Evolutionary conservation across 2,888 invertebrate genomes (phyloP).

Genomic region (Mimachlamys varia): DNA sequence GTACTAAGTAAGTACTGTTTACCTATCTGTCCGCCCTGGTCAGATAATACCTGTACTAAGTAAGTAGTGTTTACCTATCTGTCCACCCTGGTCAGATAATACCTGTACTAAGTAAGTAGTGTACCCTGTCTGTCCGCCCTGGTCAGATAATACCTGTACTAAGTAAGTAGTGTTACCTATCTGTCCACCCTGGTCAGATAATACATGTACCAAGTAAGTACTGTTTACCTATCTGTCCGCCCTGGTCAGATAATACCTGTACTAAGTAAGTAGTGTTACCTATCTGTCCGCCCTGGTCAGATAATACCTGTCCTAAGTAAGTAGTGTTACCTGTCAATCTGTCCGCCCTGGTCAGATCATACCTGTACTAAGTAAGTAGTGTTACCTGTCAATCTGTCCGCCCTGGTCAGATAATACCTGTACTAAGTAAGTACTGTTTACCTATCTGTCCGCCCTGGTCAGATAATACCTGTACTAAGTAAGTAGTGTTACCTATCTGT

Average conservation of each 20-base stretch:
- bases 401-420: neutral
- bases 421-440: too few species aligned
- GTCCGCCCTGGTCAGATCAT: neutral
- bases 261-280: too few species aligned
- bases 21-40: conserved; percentile 3
- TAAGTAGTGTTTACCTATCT: too few species aligned
- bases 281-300: neutral
- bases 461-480: neutral
- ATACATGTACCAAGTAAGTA: neutral
- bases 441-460: conserved; percentile 6
- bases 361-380: neutral
- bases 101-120: neutral
- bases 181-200: neutral
- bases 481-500: too few species aligned
- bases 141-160: neutral
- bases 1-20: too few species aligned
- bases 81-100: neutral
- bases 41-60: neutral
- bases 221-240: neutral
- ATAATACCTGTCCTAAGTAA: neutral
- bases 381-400: too few species aligned
- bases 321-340: too few species aligned
- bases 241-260: neutral
- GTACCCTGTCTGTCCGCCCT: neutral
- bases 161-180: too few species aligned